phyloP scores from a whole-genome alignment of 2,888 invertebrate genomes.

The Pteria penguin region DNA sequence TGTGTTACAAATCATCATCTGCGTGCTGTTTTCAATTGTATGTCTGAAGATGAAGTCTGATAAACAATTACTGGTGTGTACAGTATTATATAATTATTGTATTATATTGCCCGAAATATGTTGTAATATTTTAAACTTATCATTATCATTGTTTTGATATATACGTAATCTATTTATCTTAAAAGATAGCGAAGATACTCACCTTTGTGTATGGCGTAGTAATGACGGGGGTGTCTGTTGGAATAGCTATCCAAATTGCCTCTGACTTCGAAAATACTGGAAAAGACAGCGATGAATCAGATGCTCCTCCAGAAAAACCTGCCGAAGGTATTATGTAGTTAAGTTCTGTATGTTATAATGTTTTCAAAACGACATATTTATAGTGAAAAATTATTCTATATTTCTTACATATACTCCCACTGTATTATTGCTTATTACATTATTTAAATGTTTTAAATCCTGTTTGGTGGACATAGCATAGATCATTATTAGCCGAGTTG shows the following conservation, averaged over 20 bases:
- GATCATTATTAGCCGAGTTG: too few species aligned
- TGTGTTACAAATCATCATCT: slow-evolving; percentile 59
- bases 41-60: slow-evolving; percentile 64
- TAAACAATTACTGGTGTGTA: slow-evolving; percentile 66
- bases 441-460: too few species aligned
- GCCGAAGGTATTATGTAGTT: too few species aligned
- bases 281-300: not conserved
- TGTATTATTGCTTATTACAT: too few species aligned
- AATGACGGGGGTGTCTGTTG: slow-evolving; percentile 74
- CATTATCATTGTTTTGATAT: not conserved
- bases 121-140: not conserved
- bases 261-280: slow-evolving; percentile 46
- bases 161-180: not conserved
- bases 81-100: not conserved
- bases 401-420: too few species aligned
- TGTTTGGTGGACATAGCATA: too few species aligned
- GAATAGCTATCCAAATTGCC: slow-evolving; percentile 69
- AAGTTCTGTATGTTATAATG: too few species aligned
- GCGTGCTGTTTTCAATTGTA: slow-evolving; percentile 52
- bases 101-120: not conserved
- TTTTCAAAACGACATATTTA: too few species aligned
- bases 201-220: slow-evolving; percentile 72
- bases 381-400: not conserved
- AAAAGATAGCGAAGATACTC: slow-evolving; percentile 70
- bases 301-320: slow-evolving; percentile 4